phyloP scores from a whole-genome alignment of 2,113 vertebrate genomes.

The Verasper variegatus region DNA sequence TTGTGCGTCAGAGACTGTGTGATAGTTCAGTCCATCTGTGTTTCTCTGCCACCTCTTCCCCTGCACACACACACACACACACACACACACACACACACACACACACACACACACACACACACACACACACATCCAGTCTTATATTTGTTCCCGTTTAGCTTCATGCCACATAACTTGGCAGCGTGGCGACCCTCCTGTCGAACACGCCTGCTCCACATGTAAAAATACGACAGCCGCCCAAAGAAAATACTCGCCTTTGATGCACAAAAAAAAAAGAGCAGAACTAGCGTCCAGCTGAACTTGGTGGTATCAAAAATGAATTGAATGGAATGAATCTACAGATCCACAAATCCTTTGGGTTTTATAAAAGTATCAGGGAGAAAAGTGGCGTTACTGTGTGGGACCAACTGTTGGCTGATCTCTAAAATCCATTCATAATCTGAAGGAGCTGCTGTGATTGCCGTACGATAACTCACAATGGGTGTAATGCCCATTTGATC shows the following conservation, averaged over 20 bases:
- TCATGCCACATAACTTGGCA: constrained; percentile 81
- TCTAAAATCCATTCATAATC: background rate
- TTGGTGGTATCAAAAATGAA: background rate
- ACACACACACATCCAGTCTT: constrained; percentile 45
- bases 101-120: constrained; percentile 21
- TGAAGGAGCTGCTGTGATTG: background rate
- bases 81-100: constrained; percentile 38
- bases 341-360: constrained; percentile 36
- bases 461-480: background rate
- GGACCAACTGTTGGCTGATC: constrained; percentile 18
- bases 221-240: constrained; percentile 76
- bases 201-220: constrained; percentile 78
- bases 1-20: constrained; percentile 11
- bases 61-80: constrained; percentile 35
- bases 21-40: constrained; percentile 54
- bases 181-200: constrained; percentile 61
- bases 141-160: constrained; percentile 84
- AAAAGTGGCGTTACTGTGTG: constrained; percentile 23
- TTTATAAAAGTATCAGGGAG: constrained; percentile 31
- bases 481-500: constrained; percentile 7
- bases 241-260: constrained; percentile 76
- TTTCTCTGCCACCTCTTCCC: constrained; percentile 42
- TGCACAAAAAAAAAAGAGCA: constrained; percentile 33
- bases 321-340: constrained; percentile 45
- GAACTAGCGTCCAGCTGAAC: background rate